Base-by-base conservation (phyloP, 2,797 vertebrate species). In the Halcyon badia region DNA sequence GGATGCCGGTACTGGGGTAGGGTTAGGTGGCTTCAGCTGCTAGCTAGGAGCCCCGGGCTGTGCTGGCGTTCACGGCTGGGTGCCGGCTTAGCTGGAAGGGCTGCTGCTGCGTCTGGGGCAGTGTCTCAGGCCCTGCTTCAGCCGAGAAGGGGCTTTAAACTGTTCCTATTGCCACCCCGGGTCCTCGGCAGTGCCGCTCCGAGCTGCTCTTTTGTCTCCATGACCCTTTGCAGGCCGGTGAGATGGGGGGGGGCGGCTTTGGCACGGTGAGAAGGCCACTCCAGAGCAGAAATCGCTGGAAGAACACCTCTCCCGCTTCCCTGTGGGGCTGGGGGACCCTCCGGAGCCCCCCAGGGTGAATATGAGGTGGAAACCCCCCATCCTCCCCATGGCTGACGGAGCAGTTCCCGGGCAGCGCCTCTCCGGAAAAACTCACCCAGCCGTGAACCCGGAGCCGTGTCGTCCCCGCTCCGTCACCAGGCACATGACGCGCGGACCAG, bases 381-480 rank as follows among this genome's bases (percentile, higher is more conserved):
- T 31, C 28, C 41, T 25, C 31, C 83, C 61, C 22, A 7, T 2
- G 31, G 25, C 26, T 10, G 14, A 16, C 1, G 8, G 30, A 73
- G 56, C 60, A 6, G 5, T 30, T 28, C 56, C 61, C 1, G 1
- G 3, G 11, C 14, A 60, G 18, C 68, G n/a, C 57, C 46, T 31
- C 44, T 58, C 58, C 22, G 52, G 65, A 46, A 88, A 22, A 68
- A 75, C 90, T 92, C 87, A 80, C 87, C 62, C 18, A 35, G 37
- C 87, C 24, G 8, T 13, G 70, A 35, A 31, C 72, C 71, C 14
- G 35, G 64, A 33, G 58, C 75, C 5, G 21, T 31, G 51, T 11
- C 72, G n/a, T 83, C 37, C 52, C 52, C 16, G 10, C 64, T 81
- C 75, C 88, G 89, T 91, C 72, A 86, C 66, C 70, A 75, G 65